These are phyloP conservation scores for Cichlasoma orientale DNA, from an alignment of 2,797 vertebrate species.

Conservation along the genomic window DNA sequence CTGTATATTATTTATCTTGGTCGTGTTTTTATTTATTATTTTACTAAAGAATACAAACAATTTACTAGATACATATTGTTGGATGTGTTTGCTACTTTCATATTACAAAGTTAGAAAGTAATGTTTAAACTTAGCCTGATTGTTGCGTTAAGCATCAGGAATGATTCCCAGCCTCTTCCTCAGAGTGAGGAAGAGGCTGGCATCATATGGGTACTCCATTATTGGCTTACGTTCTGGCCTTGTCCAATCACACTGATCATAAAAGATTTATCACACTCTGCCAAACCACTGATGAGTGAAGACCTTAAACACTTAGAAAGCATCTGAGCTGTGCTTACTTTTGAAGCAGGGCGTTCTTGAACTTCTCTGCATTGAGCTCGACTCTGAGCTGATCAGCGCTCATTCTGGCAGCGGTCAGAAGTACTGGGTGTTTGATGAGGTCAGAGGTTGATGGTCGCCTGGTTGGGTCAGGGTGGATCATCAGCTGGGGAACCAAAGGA, in stretches of 20 bases:
- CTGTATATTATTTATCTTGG: too few relatives aligned
- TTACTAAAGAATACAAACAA: not conserved
- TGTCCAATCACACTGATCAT: not conserved
- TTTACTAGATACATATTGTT: not conserved
- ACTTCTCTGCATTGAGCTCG: slow-evolving; percentile 96
- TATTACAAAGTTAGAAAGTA: not conserved
- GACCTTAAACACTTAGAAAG: not conserved
- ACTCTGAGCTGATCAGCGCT: slow-evolving; percentile 95
- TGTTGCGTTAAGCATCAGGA: too few relatives aligned
- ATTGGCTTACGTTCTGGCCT: not conserved
- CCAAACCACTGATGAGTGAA: not conserved
- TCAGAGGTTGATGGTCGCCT: slow-evolving; percentile 90
- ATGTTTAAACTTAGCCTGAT: not conserved
- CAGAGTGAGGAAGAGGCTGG: not conserved
- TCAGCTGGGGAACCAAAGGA: slow-evolving; percentile 82
- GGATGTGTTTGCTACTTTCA: not conserved
- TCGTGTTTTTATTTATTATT: not conserved
- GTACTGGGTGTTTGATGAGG: slow-evolving; percentile 89
- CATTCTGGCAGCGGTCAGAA: slow-evolving; percentile 92
- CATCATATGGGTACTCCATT: not conserved
- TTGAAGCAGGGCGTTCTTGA: slow-evolving; percentile 96
- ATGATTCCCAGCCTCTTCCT: not conserved
- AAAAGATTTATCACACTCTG: not conserved
- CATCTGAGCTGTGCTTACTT: slow-evolving; percentile 83
- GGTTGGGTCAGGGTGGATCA: slow-evolving; percentile 93